Base-by-base conservation (phyloP, 2,113 vertebrate genomes). In the Stomatorhinus ivindoensis region DNA sequence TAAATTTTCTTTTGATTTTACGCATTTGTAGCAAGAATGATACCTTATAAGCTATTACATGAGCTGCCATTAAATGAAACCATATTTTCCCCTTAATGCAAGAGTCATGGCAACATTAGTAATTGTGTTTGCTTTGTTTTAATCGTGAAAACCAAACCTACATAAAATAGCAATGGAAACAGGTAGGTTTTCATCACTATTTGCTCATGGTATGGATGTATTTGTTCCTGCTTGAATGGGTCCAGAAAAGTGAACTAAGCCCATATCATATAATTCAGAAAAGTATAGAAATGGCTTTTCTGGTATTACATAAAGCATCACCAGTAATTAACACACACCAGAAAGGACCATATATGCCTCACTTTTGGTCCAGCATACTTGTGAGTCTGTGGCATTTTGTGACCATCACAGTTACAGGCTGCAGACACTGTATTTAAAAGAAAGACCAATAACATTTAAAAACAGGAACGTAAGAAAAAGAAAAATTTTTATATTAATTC, bases 51-150 rank as follows among this genome's bases (percentile, higher is more conserved):
- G 15, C 13, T 42, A 82, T 39, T 31, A 82, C 76, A 4, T 15
- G 76, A 82, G 35, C 27, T 82, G 1, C 76, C 76, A 82, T 82
- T 82, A 82, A 35, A 82, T 80, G 73, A 80, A 80, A 44, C 15
- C 0, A 4, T 82, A 21, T 82, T 82, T 82, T 82, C 42, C 39
- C 39, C 39, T 82, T 82, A 19, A n/a, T 84, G 46, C 39, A 46
- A 19, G 35, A 24, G 82, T n/a, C 21, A 84, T 4, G 9, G 21
- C 82, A 84, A 24, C 35, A 47, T n/a, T 84, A 19, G 82, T 84
- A 47, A 47, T n/a, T 84, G 42, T 84, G 82, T 84, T 84, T 84
- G 82, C 82, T 84, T 24, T 84, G 19, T 84, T 84, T 44, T 84
- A 47, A 84, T 7, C 42, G 0, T 47, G 80, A 21, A 42, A n/a